These are phyloP conservation scores for Caenorhabditis tropicalis DNA, from an alignment of 1,140 invertebrate species.

Conservation along the genomic window DNA sequence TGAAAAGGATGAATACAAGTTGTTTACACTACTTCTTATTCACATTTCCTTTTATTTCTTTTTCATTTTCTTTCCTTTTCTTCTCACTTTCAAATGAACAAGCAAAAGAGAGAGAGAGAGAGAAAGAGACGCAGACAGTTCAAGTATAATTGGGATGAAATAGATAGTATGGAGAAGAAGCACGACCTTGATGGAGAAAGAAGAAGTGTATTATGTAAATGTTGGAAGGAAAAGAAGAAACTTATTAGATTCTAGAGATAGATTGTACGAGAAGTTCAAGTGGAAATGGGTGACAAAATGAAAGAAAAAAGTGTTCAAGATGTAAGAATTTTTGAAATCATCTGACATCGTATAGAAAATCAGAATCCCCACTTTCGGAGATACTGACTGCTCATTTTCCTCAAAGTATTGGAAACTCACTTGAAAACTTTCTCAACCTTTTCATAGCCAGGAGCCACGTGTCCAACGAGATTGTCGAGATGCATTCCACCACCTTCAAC, in stretches of 20 bases:
- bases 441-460: constrained; percentile 58
- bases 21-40: constrained; percentile 29
- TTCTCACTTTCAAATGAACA: neutral
- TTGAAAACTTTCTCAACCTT: constrained; percentile 66
- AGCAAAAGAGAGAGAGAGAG: neutral
- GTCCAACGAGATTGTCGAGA: constrained; percentile 50
- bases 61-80: neutral
- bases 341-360: too few relatives aligned
- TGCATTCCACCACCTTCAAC: constrained; percentile 36
- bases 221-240: neutral
- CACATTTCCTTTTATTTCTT: neutral
- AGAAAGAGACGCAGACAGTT: neutral
- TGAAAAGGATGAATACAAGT: constrained; percentile 39
- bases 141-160: neutral
- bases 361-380: too few relatives aligned
- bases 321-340: too few relatives aligned
- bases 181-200: neutral
- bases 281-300: neutral
- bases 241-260: constrained; percentile 1
- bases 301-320: too few relatives aligned
- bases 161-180: neutral
- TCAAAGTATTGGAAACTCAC: too few relatives aligned
- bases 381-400: too few relatives aligned
- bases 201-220: neutral
- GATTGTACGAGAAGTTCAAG: neutral